Conservation (phyloP, 1,140 invertebrate genomes). For the Pogonomyrmex barbatus region DNA sequence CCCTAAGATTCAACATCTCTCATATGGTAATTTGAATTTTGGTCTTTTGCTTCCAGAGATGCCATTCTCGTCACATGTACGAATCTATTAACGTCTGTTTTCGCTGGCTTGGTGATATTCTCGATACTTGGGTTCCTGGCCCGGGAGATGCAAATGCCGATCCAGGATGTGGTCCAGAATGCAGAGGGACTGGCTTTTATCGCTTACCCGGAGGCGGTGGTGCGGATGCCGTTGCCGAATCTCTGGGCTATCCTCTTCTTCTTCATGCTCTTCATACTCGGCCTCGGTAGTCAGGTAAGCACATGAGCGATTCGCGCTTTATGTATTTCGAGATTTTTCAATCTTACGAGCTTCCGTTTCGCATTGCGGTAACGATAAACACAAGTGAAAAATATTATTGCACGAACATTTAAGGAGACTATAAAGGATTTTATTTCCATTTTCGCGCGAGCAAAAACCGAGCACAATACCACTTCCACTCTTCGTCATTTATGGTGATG, state of each 20-base stretch:
- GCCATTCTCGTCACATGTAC: conserved; percentile 89
- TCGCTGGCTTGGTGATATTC: conserved; percentile 92
- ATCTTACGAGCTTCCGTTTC: background rate
- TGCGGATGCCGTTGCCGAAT: conserved; percentile 91
- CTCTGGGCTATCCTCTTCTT: conserved; percentile 95
- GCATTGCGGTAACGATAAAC: background rate
- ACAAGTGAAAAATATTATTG: conserved; percentile 1
- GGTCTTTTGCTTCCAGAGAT: conserved; percentile 85
- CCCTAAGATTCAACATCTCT: background rate
- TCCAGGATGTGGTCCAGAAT: conserved; percentile 87
- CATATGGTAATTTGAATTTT: background rate
- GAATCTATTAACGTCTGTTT: conserved; percentile 91
- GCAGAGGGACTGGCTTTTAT: conserved; percentile 94
- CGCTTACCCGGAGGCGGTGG: conserved; percentile 93
- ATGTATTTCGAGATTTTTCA: background rate
- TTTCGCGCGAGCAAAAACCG: conserved; percentile 21
- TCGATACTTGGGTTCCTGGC: conserved; percentile 93
- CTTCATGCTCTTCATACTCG: conserved; percentile 93
- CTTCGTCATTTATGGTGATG: conserved; percentile 33
- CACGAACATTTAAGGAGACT: conserved; percentile 11
- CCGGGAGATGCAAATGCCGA: conserved; percentile 88
- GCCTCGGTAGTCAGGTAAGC: conserved; percentile 89
- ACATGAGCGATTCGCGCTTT: conserved; percentile 5
- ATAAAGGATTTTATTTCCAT: conserved; percentile 21
- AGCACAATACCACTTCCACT: background rate